A percentile compares a stretch with the other conserved stretches of the same genome.
These are phyloP conservation scores for Tapera naevia DNA, from an alignment of 2,797 vertebrate species.

Conservation along the genomic window DNA sequence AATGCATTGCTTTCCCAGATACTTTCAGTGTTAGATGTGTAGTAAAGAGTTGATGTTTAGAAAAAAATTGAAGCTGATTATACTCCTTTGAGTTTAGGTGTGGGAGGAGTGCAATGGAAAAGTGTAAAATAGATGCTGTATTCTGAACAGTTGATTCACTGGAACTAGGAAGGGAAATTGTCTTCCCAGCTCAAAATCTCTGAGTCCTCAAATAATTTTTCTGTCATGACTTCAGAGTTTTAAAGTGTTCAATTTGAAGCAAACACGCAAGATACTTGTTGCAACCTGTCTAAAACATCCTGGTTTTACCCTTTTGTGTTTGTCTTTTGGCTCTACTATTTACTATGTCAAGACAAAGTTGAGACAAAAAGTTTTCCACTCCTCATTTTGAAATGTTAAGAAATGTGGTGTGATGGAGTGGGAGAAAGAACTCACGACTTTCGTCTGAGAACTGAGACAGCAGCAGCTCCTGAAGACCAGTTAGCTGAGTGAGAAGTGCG, in stretches of 20 bases:
- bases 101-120: background rate
- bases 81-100: background rate
- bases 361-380: background rate
- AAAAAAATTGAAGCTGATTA: background rate
- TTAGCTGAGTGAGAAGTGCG: background rate
- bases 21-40: background rate
- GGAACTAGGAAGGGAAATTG: background rate
- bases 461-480: background rate
- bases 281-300: background rate
- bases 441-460: background rate
- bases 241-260: background rate
- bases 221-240: background rate
- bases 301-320: background rate
- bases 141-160: background rate
- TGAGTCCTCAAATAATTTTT: background rate
- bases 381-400: constrained; percentile 4
- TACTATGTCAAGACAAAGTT: constrained; percentile 8
- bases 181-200: background rate
- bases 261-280: background rate
- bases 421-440: constrained; percentile 4
- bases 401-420: background rate
- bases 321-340: background rate
- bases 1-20: background rate
- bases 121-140: background rate
- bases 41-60: background rate